Conservation (phyloP, 37 sponge, comb jelly and placozoan genomes). For the Dysidea cf. avara region DNA sequence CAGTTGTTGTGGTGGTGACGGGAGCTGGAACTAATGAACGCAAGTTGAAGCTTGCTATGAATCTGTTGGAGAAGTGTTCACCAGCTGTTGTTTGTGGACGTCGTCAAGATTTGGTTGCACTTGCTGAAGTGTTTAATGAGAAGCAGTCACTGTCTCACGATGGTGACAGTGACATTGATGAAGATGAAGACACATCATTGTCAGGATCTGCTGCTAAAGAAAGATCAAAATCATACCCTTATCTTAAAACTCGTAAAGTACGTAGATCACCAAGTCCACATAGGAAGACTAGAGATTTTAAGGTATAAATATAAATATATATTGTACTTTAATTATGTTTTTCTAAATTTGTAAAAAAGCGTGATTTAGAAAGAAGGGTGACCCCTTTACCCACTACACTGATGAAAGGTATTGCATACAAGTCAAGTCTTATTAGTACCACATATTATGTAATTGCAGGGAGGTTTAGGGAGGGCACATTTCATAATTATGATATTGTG, state of each 20-base stretch:
- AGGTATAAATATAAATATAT: no score
- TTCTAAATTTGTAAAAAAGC: no score
- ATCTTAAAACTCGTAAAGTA: no score
- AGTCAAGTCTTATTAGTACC: not conserved
- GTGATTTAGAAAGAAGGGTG: no score
- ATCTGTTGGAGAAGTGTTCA: conserved; percentile 11
- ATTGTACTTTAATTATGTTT: no score
- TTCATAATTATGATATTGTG: conserved; percentile 2
- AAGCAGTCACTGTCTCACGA: not conserved
- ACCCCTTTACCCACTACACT: not conserved
- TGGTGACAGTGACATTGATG: not conserved
- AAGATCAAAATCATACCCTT: no score
- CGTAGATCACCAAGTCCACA: no score
- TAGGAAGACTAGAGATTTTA: no score
- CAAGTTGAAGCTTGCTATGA: conserved; percentile 34
- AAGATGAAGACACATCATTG: not conserved
- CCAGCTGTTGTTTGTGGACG: conserved; percentile 51
- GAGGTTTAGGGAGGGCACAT: conserved; percentile 52
- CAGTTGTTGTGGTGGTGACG: conserved; percentile 36
- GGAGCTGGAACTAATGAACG: conserved; percentile 31
- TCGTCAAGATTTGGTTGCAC: conserved; percentile 47
- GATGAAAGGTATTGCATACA: not conserved
- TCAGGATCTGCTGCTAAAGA: no score
- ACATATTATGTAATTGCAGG: conserved; percentile 16
- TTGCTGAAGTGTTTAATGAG: conserved; percentile 28